phyloP scores from a whole-genome alignment of 1,140 invertebrate species.

The Brevipalpus yothersi region DNA sequence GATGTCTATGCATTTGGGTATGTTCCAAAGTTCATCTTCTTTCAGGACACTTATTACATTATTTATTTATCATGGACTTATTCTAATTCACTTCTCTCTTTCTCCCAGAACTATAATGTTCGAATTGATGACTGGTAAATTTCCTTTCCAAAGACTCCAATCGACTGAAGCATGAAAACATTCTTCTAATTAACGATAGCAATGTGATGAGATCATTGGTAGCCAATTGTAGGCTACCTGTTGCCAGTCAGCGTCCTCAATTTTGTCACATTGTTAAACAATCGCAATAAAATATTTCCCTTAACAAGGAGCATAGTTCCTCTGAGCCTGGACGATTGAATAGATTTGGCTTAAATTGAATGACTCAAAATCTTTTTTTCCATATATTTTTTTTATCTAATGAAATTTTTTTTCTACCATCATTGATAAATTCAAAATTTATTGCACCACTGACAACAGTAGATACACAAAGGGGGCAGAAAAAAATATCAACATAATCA shows the following conservation, averaged over 20 bases:
- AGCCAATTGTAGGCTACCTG: slow-evolving; percentile 16
- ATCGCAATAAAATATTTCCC: slow-evolving; percentile 12
- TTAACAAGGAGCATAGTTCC: slow-evolving; percentile 18
- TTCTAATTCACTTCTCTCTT: neutral
- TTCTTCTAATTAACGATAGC: slow-evolving; percentile 17
- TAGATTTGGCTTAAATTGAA: slow-evolving; percentile 7
- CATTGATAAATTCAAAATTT: no score
- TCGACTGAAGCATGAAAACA: slow-evolving; percentile 14
- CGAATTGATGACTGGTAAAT: slow-evolving; percentile 18
- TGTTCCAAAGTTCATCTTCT: slow-evolving; percentile 12
- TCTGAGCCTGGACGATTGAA: slow-evolving; percentile 18
- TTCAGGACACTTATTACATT: neutral
- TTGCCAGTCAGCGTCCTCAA: slow-evolving; percentile 15
- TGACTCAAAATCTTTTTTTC: no score
- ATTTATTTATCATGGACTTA: neutral
- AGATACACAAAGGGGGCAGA: no score
- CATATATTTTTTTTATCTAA: no score
- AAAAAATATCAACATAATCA: no score
- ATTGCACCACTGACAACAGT: no score
- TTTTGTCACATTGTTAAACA: slow-evolving; percentile 15
- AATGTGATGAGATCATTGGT: slow-evolving; percentile 17
- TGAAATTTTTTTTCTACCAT: no score
- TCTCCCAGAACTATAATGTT: slow-evolving; percentile 20
- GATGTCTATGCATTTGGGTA: slow-evolving; percentile 97
- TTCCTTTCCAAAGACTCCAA: slow-evolving; percentile 16